Base-by-base conservation (phyloP, 2,888 invertebrate species). In the Ornithoptera alexandrae region DNA sequence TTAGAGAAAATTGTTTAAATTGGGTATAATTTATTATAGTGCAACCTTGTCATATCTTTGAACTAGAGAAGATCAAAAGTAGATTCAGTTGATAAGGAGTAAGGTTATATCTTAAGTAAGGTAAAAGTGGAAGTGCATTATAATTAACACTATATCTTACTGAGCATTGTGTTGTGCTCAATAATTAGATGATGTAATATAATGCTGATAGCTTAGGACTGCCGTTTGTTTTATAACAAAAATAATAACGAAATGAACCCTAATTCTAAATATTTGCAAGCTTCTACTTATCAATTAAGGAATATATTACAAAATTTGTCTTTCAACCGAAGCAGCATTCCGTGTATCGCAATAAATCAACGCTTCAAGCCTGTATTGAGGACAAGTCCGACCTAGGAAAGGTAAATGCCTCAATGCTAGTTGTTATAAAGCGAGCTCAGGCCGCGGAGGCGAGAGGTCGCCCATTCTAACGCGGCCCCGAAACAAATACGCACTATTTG, bases 301-400 rank as follows among this genome's bases (percentile, higher is more conserved):
- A 79, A 79, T 81, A 81, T 84, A 85, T 88, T 89, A 85, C 88
- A 87, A 85, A 89, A 83, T 86, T 84, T 84, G 84, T 86, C 83
- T 86, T 81, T 85, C 84, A 87, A 86, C 84, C 82, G 81, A 85
- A 80, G 77, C 81, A 74, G 81, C 86, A 88, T 87, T 86, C 85
- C 84, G 80, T 85, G 83, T 85, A 87, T 88, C 85, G 84, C 82
- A 84, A 88, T 90, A 89, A 90, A 89, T 90, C 87, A 89, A 86
- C 84, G 86, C 84, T 84, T 87, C 85, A 82, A 87, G 83, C 74
- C 77, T 78, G 85, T 86, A 90, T 89, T 90, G 90, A 89, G 91
- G 89, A 90, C 92, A 91, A 85, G 84, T 84, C 83, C 84, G 85
- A 89, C 87, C 90, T 89, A 90, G 88, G 90, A 90, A 90, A 90